Evolutionary conservation across 2,113 vertebrate genomes (phyloP).

Genomic region (Rattus norvegicus): DNA sequence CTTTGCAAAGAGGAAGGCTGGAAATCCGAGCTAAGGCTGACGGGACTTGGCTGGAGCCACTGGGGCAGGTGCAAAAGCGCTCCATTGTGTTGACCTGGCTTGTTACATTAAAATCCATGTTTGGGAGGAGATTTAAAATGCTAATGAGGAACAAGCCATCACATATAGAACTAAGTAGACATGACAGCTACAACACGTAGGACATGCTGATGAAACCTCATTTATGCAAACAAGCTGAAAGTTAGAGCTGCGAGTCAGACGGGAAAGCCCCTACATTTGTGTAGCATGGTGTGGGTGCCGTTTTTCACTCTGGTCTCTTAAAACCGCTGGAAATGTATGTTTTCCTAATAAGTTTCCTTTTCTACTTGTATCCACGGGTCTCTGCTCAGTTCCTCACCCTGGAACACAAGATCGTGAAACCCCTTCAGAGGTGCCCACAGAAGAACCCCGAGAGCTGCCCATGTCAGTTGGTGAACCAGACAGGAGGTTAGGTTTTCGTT

Average conservation of each 20-base stretch:
- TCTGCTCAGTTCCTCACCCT: neutral
- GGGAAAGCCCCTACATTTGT: neutral
- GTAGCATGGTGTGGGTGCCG: neutral
- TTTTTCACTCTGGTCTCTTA: neutral
- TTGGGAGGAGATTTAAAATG: neutral
- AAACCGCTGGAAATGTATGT: neutral
- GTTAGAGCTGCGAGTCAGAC: neutral
- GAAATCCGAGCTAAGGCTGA: neutral
- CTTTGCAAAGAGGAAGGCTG: neutral
- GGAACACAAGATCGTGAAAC: neutral
- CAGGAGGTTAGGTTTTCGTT: neutral
- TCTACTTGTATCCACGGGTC: neutral
- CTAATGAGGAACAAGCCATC: neutral
- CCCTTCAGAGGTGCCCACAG: no score
- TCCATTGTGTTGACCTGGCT: neutral
- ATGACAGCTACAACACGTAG: no score
- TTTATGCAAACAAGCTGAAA: no score
- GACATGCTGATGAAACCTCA: no score
- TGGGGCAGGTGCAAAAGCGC: neutral
- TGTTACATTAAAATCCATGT: neutral
- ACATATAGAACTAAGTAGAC: neutral
- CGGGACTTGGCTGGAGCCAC: neutral
- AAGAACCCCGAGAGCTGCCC: neutral
- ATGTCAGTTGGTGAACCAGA: neutral
- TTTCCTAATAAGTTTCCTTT: neutral